phyloP scores from a whole-genome alignment of 2,113 vertebrate species.

The Apaloderma vittatum region DNA sequence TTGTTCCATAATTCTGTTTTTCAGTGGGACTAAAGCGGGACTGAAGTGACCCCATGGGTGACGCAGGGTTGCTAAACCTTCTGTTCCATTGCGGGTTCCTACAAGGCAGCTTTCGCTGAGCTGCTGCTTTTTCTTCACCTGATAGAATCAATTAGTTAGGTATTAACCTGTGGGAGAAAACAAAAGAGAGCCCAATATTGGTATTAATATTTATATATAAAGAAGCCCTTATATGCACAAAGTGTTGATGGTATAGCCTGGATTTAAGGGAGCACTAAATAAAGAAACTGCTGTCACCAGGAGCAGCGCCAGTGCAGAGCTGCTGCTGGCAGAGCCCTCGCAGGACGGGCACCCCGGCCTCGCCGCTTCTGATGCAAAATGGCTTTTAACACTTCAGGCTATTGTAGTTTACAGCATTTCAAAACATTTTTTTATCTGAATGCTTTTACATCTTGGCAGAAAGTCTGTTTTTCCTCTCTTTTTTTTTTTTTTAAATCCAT shows the following conservation, averaged over 20 bases:
- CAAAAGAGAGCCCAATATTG: no score
- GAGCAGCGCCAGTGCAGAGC: neutral
- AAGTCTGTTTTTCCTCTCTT: neutral
- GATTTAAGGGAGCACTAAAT: neutral
- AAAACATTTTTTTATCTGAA: neutral
- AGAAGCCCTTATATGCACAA: no score
- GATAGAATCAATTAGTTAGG: fast-evolving
- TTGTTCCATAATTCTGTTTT: neutral
- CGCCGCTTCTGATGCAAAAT: neutral
- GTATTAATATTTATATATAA: neutral
- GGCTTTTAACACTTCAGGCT: neutral
- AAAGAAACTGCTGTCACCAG: neutral
- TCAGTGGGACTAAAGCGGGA: neutral
- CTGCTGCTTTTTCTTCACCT: neutral
- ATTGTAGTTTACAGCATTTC: neutral
- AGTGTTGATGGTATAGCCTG: neutral
- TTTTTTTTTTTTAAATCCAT: neutral
- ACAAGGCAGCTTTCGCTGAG: neutral
- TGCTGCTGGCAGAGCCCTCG: neutral
- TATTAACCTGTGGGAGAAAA: neutral
- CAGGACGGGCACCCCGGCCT: neutral
- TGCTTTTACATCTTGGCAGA: neutral
- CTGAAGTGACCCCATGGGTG: no score
- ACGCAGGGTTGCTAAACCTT: no score
- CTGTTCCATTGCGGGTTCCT: neutral